Evolutionary conservation across 2,888 invertebrate species (phyloP), one percentile per base, ranked within the genome.

Genomic region (Mimachlamys varia): DNA sequence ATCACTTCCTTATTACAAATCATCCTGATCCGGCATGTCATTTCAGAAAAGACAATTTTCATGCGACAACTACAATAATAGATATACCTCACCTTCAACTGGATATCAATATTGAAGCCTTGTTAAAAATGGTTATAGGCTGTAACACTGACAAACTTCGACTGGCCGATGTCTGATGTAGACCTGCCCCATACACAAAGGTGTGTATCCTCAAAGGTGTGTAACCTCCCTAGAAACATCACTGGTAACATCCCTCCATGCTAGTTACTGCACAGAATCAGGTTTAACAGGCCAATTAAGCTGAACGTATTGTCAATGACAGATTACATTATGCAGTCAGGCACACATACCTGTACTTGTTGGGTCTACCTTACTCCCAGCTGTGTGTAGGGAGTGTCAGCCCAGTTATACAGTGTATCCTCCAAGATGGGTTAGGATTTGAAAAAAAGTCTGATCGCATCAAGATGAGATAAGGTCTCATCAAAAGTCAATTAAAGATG

Each of bases 241-340:
- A 62, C 22, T 62, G n/a, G 62, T 62, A n/a, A 62, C 62, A 62
- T 22, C 62, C 62, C 22, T 62, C 62, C 62, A 62, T 62, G 62
- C 62, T 62, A 5, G 62, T 33, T 33, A 33, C 76, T 76, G 76
- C 76, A 76, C 13, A 33, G 76, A 76, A 76, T 76, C 76, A 76
- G 76, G 7, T 76, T 76, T 76, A 27, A 76, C 27, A 33, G 76
- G 76, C 76, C 27, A 33, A 10, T 76, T 33, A 22, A 22, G 12
- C 27, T 76, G 27, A 12, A 76, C 10, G 13, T 33, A 76, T 2
- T 33, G 33, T 76, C 76, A 27, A 13, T 76, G 33, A 33, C 76
- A 76, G 76, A 76, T 33, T 10, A 12, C 27, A 62, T 27, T n/a
- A 27, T n/a, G 19, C 3, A 76, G 76, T 33, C 27, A 76, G 76